Evolutionary conservation across 1,140 invertebrate species (phyloP), one percentile per base, ranked within the genome.

Genomic region (Cotesia vestalis): DNA sequence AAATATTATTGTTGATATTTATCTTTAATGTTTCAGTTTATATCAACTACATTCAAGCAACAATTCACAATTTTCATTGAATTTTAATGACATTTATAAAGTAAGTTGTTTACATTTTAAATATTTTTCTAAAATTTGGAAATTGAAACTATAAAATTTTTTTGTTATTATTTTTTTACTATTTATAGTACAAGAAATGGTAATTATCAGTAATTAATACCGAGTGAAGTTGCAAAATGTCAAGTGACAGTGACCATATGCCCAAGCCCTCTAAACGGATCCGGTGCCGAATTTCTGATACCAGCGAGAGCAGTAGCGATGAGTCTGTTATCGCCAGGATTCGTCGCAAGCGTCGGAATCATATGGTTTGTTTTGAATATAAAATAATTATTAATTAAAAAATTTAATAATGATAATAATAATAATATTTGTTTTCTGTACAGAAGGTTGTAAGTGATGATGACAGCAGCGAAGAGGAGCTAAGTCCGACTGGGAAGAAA

Each of bases 401-500:
- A 27, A 1, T 64, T 52, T 8, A 14, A 40, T 12, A 35, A 40
- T 63, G 14, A 71, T 27, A 27, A 27, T 27, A 27, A 27, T 27
- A 34, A 69, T 40, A 57, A 60, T 51, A 1, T 46, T 53, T 57
- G 63, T 53, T 63, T 74, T 63, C 5, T 46, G 60, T 78, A 11
- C 67, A 83, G 81, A 81, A 76, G 77, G 79, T 86, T 11, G 62
- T 81, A 17, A 85, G 80, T 60, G 84, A 86, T 72, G 73, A 68
- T 27, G 84, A 86, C 66, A 83, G 73, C 69, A 84, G 79, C 36
- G 83, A 83, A n/a, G 82, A 86, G 0, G 84, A 84, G 79, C 80
- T 72, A 83, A 66, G 83, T 67, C 78, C 78, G 71, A 83, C 71
- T 64, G 35, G n/a, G 35, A 57, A 61, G 20, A 38, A 11, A 36